Conservation (phyloP, 2,888 invertebrate genomes). For the Cremastobaeus sp. region DNA sequence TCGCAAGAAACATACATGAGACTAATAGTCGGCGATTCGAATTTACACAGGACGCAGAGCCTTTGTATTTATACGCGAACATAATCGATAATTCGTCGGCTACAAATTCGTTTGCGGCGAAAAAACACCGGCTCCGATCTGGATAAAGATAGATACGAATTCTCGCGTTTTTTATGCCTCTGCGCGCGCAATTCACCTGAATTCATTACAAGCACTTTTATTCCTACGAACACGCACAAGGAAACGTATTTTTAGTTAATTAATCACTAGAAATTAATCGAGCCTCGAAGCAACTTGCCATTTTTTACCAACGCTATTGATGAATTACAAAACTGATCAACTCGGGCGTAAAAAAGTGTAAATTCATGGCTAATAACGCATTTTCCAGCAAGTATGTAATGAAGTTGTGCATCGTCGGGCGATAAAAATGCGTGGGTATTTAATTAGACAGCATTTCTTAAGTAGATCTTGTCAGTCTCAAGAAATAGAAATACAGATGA, state of each 20-base stretch:
- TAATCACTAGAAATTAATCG: no score
- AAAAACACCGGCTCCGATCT: conserved; percentile 3
- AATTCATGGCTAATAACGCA: no score
- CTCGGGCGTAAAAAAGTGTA: no score
- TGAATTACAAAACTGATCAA: no score
- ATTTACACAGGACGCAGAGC: conserved; percentile 41
- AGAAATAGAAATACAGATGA: conserved; percentile 28
- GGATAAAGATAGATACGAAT: conserved; percentile 7
- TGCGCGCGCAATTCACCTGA: no score
- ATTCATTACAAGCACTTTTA: no score
- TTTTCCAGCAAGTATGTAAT: conserved; percentile 2
- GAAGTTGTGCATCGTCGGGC: conserved; percentile 15
- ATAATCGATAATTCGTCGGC: conserved; percentile 49
- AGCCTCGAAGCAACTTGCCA: no score
- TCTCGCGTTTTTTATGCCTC: no score
- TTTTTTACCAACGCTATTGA: no score
- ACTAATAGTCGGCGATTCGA: conserved; percentile 50
- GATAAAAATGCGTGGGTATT: conserved; percentile 25
- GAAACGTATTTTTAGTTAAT: no score
- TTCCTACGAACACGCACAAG: no score
- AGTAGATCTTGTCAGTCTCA: conserved; percentile 32
- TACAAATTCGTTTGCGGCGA: conserved; percentile 35
- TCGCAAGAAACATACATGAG: conserved; percentile 47
- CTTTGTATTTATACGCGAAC: conserved; percentile 46
- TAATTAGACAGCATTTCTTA: conserved; percentile 37